Evolutionary conservation across 2,113 vertebrate genomes (phyloP).

Genomic region (Pelecanus crispus): DNA sequence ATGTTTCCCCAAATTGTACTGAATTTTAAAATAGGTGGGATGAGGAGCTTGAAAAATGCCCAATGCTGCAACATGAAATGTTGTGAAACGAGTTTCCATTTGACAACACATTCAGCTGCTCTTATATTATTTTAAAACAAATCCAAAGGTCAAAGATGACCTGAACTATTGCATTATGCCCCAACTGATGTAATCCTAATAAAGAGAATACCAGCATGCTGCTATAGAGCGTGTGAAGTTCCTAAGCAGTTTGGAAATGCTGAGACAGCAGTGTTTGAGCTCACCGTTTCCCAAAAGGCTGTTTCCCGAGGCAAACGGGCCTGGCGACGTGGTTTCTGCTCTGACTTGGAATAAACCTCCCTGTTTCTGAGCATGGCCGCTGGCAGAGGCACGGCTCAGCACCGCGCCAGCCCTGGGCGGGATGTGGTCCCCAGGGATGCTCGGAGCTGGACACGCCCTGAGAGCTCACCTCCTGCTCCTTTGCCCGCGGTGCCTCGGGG

Average conservation of each 20-base stretch:
- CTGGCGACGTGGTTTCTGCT: fast-evolving
- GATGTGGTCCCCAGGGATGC: neutral
- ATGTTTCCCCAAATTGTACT: neutral
- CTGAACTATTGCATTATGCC: neutral
- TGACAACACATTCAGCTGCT: neutral
- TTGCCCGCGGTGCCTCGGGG: conserved; percentile 76
- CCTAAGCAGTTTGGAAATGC: neutral
- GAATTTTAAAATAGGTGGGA: neutral
- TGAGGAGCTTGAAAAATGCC: neutral
- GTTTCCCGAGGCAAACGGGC: fast-evolving
- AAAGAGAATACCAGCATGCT: neutral
- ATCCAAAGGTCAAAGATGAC: neutral
- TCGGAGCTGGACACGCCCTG: fast-evolving
- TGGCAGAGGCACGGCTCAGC: neutral
- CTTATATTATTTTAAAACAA: neutral
- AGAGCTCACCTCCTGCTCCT: conserved; percentile 86
- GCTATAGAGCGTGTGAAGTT: neutral
- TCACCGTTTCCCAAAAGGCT: neutral
- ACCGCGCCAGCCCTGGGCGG: fast-evolving
- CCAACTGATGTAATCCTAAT: neutral
- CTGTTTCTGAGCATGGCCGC: neutral
- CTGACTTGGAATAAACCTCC: neutral
- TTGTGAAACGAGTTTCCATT: neutral
- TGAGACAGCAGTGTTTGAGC: neutral
- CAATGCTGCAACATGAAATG: neutral